These are phyloP conservation scores for Hypotaenidia philippensis DNA, from an alignment of 2,797 vertebrate species.

Conservation along the genomic window DNA sequence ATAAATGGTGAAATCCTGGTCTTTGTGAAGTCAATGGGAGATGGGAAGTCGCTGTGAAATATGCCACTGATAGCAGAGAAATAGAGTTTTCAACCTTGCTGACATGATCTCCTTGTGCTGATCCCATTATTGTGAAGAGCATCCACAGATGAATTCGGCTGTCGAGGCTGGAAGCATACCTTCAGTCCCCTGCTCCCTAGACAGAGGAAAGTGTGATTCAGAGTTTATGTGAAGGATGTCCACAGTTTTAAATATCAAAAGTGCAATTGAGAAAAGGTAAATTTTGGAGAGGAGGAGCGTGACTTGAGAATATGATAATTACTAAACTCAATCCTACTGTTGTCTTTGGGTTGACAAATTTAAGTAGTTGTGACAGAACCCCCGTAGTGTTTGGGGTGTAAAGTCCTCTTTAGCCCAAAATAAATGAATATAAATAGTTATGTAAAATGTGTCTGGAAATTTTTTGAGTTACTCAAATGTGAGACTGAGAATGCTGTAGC, in stretches of 20 bases:
- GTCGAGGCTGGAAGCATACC: neutral
- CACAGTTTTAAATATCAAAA: neutral
- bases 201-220: neutral
- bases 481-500: neutral
- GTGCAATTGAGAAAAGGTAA: neutral
- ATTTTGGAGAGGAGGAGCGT: neutral
- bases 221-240: neutral
- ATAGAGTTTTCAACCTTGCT: neutral
- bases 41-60: neutral
- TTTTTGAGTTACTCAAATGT: neutral
- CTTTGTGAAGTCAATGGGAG: neutral
- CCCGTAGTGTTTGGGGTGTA: accelerated
- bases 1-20: neutral
- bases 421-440: neutral
- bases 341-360: neutral
- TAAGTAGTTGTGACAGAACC: neutral
- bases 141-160: neutral
- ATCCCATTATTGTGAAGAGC: neutral
- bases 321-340: neutral
- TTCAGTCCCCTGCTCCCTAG: neutral
- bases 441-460: neutral
- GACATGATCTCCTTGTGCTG: neutral
- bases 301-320: neutral
- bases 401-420: neutral
- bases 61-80: neutral